Evolutionary conservation across 2,888 invertebrate species (phyloP).

Genomic region (Neelides folsomi): DNA sequence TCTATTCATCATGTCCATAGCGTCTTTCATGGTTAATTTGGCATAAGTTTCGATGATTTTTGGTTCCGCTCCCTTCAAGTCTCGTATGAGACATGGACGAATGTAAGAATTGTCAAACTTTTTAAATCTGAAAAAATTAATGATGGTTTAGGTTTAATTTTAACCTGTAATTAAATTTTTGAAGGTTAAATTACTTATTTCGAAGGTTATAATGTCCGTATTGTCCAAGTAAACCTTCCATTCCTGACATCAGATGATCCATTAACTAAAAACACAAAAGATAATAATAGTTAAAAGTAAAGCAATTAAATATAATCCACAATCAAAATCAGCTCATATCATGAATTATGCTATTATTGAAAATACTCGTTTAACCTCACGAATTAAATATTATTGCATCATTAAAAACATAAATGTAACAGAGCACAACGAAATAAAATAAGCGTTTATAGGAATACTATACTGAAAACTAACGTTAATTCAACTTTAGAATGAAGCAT

Average conservation of each 20-base stretch:
- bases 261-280: slow-evolving; percentile 47
- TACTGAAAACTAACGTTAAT: no score
- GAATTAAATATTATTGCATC: no score
- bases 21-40: slow-evolving; percentile 83
- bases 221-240: slow-evolving; percentile 89
- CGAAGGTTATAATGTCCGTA: slow-evolving; percentile 87
- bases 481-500: no score
- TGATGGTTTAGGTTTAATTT: no score
- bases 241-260: slow-evolving; percentile 93
- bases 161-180: not conserved
- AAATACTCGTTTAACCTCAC: no score
- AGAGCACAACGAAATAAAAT: no score
- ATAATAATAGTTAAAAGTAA: no score
- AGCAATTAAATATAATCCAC: no score
- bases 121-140: slow-evolving; percentile 54
- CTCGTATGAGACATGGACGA: slow-evolving; percentile 69
- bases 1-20: slow-evolving; percentile 55
- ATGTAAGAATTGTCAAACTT: slow-evolving; percentile 88
- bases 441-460: no score
- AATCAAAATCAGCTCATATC: no score
- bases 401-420: no score
- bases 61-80: slow-evolving; percentile 76
- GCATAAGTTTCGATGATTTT: slow-evolving; percentile 90
- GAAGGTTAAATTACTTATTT: slow-evolving; percentile 50
- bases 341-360: no score